Base-by-base conservation (phyloP, 2,888 invertebrate genomes). In the Leptinotarsa rubiginosa region DNA sequence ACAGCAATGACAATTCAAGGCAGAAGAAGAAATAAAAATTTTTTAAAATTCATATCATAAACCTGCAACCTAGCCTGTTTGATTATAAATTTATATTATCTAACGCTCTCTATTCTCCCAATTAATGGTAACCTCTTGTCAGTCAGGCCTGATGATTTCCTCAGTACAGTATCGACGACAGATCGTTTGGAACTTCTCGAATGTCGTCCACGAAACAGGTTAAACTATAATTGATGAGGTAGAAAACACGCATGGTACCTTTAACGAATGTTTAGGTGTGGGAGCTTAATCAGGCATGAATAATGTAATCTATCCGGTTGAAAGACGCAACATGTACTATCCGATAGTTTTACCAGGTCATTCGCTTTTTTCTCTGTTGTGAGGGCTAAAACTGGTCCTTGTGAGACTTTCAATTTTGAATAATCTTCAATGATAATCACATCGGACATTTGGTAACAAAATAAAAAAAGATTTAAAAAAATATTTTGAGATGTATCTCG, bases 201-300 rank as follows among this genome's bases (percentile, higher is more conserved):
- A 62, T 62, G 62, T 62, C 62, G 62, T 25, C 7, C 41, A 62
- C 16, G n/a, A 62, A 62, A 62, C 62, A 62, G 62, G 62, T 62
- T 62, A 4, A 18, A 62, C 31, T 31, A 62, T 62, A 62, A 62
- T 62, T 62, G 62, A 62, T 62, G 62, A 20, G 56, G 20, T 56
- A 15, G 62, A 31, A 62, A n/a, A 31, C 25, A 62, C 41, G 54
- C 68, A 31, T 68, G 68, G 50, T 67, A 68, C 68, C 18, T 68
- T 68, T 25, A 68, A 54, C 68, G 68, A 68, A 54, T 68, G 54
- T 54, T 68, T 68, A 54, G 68, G 68, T 54, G 68, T 68, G 52
- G 31, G 31, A 31, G 25, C 50, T 67, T 54, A 54, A 54, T 68
- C 68, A 68, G 31, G 68, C n/a, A 54, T 31, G 31, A 62, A 62